Evolutionary conservation across 2,113 vertebrate species (phyloP), one percentile per base, ranked within the genome.

Genomic region (Thamnophis sirtalis): DNA sequence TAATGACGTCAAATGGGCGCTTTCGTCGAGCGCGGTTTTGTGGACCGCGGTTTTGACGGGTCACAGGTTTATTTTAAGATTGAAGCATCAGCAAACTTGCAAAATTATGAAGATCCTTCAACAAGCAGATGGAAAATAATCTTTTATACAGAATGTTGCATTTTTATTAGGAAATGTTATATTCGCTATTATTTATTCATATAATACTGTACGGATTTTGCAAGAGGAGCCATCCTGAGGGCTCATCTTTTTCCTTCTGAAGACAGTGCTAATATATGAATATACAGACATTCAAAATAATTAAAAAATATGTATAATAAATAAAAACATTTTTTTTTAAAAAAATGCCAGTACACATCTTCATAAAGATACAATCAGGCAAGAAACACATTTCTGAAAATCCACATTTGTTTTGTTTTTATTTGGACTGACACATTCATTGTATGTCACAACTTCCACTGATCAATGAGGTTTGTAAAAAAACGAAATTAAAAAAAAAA

Each of bases 341-440:
- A 55, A 50, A 38, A 58, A 15, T 15, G n/a, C 60, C 73, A 80
- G 33, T 22, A 80, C 33, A 50, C 15, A 0, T 6, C 43, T 87
- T 24, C 8, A 80, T 80, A 6, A 2, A 8, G 0, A 43, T 0
- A 26, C 13, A 0, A 19, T 0, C 0, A 4, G 86, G 89, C 88
- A 94, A 94, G 92, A 94, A 93, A 93, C 90, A 94, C 2, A 91
- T 19, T 63, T 86, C 58, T 90, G 49, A 49, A 58, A 94, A 92
- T 26, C 91, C 3, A 1, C 0, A 91, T 95, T 96, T 95, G 95
- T 56, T 94, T 94, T 86, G 91, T 93, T 95, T 96, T 96, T 96
- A 96, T 96, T 96, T 95, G 94, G 95, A 96, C 95, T 7, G 95
- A 95, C 95, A 96, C 96, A 96, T 95, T 96, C 95, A 95, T 95